Evolutionary conservation across 2,113 vertebrate species (phyloP).

Genomic region (Isurus oxyrinchus): DNA sequence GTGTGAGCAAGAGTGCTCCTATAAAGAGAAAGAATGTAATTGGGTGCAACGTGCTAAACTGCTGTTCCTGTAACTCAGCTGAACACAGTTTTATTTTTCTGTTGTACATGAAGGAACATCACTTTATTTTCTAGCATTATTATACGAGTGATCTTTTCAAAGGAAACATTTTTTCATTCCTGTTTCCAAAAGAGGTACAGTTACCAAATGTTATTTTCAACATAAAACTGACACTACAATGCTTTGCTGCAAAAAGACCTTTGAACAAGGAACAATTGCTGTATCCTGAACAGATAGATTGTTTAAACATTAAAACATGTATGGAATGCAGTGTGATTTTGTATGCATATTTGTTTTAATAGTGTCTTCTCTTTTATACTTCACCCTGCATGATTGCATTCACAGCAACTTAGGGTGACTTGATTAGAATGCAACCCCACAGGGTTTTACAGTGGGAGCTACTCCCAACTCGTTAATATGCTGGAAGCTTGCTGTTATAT

Average conservation of each 20-base stretch:
- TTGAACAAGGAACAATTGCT: background rate
- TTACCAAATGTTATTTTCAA: background rate
- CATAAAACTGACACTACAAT: background rate
- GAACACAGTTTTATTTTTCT: background rate
- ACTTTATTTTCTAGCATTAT: background rate
- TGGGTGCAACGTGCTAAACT: background rate
- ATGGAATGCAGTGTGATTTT: background rate
- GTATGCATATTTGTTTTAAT: slow-evolving; percentile 15
- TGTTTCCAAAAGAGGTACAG: background rate
- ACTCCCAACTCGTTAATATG: background rate
- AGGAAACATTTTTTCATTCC: background rate
- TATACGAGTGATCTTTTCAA: background rate
- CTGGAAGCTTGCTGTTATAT: background rate
- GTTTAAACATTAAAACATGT: background rate
- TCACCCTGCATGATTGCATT: slow-evolving; percentile 6
- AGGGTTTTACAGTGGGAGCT: slow-evolving; percentile 7
- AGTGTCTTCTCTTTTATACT: background rate
- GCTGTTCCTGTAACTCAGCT: background rate
- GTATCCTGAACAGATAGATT: background rate
- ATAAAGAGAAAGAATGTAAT: background rate
- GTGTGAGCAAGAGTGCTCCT: background rate
- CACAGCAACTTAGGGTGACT: background rate
- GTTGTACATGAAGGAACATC: background rate
- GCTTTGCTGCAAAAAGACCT: background rate
- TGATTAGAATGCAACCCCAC: slow-evolving; percentile 26